These are phyloP conservation scores for Ictidomys tridecemlineatus DNA, from an alignment of 2,113 vertebrate genomes.

Conservation along the genomic window DNA sequence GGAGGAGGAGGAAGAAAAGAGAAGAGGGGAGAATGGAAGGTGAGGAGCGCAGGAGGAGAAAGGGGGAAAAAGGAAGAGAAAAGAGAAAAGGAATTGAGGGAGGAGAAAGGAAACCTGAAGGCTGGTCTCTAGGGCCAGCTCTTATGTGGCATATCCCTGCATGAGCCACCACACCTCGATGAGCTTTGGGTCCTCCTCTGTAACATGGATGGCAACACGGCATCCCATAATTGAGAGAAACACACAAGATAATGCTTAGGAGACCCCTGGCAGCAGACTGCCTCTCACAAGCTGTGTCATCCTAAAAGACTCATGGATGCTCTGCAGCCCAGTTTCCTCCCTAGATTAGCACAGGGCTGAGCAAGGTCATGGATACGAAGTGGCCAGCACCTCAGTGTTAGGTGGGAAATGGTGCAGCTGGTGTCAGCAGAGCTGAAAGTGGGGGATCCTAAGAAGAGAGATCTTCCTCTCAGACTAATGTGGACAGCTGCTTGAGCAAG, in stretches of 20 bases:
- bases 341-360: neutral
- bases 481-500: neutral
- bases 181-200: neutral
- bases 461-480: neutral
- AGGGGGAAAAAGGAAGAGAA: neutral
- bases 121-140: neutral
- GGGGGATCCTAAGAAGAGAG: neutral
- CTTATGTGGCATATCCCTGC: neutral
- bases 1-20: neutral
- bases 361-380: rapidly evolving
- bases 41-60: neutral
- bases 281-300: neutral
- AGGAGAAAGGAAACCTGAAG: neutral
- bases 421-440: neutral
- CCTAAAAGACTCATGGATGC: neutral
- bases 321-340: neutral
- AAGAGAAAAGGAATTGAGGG: neutral
- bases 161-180: neutral
- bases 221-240: neutral
- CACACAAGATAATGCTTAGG: rapidly evolving
- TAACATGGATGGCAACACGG: rapidly evolving
- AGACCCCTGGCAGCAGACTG: rapidly evolving
- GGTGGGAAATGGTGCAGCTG: neutral
- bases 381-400: neutral
- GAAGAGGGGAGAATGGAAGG: neutral